Base-by-base conservation (phyloP, 2,113 vertebrate species). In the Callaeas wilsoni region DNA sequence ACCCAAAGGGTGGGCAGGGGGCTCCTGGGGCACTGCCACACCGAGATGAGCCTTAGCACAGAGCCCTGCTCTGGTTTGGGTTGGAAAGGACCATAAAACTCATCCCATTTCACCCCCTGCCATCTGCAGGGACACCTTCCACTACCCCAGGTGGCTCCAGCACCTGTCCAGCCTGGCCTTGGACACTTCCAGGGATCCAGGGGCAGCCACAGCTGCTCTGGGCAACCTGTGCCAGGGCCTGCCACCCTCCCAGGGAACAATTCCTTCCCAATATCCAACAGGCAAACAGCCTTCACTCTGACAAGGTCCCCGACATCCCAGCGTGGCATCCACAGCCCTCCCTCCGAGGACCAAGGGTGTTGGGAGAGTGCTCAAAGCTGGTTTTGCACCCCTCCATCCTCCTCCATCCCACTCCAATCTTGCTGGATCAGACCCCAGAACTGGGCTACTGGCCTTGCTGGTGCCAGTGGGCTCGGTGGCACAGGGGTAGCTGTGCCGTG, bases 161-260 rank as follows among this genome's bases (percentile, higher is more conserved):
- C 7, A 32, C 50, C 27, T 1, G 3, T 29, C 52, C 33, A 74
- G 0, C 6, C 52, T 39, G 39, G 37, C 23, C 39, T 74, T 13
- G 77, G 33, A 0, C 68, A 44, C 23, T 67, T 1, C 22, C 86
- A 89, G 68, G 60, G 86, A 81, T 65, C 50, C 70, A 65, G 86
- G 68, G 59, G 37, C 59, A 74, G 44, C 44, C 59, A 5, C 68
- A 89, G 68, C 67, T 73, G 3, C 67, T 57, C 50, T 73, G 76
- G 21, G 49, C 21, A 73, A 10, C 35, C 67, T 65, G 35, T 42
- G 50, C 42, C 76, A 73, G 52, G 35, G 5, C n/a, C 84, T 79
- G 0, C n/a, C 75, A 42, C 30, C n/a, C 65, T 64, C 2, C 0
- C 55, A 47, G 47, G 85, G 33, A 67, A 16, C 0, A 6, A 46